Evolutionary conservation across 1,140 invertebrate species (phyloP), one percentile per base, ranked within the genome.

Genomic region (Caenorhabditis briggsae): DNA sequence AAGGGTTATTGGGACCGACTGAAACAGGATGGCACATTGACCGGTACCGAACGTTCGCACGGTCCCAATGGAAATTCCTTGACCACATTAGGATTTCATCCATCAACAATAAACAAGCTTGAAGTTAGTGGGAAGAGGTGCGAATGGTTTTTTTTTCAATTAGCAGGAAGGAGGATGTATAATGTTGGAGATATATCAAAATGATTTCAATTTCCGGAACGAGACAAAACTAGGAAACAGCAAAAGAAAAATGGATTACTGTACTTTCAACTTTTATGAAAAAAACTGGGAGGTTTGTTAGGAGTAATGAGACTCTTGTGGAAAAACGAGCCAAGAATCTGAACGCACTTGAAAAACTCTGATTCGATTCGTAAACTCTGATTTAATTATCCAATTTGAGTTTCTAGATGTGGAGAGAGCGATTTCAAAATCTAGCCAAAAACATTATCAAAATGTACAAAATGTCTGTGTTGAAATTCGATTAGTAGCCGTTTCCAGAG

Each of bases 51-150:
- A 43, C 70, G 33, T 50, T 70, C 65, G 2, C 65, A 46, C 65
- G 41, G 33, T 78, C 70, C 70, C 70, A 53, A 16, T 12, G 70
- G 70, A 23, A 53, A 18, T 9, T 11, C 16, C 70, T 5, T 43
- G 7, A 20, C 23, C 20, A 25, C 20, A 61, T 50, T 23, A 11
- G 11, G 46, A 74, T 50, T 78, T 78, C 5, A 78, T 53, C 9
- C 70, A 78, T 50, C 70, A 78, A 50, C 46, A 78, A 23, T 78
- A 50, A 78, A 78, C 70, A 78, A 78, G 33, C 70, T 78, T 78
- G 16, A 46, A 78, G 50, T 78, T 78, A 78, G n/a, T 16, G 41
- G 43, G 64, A 46, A 33, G 33, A 11, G 8, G 23, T 8, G 23
- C 9, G 23, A 64, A 64, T 33, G 59, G 16, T 53, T 53, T 53